phyloP scores from a whole-genome alignment of 2,113 vertebrate species.

The Montifringilla adamsi region DNA sequence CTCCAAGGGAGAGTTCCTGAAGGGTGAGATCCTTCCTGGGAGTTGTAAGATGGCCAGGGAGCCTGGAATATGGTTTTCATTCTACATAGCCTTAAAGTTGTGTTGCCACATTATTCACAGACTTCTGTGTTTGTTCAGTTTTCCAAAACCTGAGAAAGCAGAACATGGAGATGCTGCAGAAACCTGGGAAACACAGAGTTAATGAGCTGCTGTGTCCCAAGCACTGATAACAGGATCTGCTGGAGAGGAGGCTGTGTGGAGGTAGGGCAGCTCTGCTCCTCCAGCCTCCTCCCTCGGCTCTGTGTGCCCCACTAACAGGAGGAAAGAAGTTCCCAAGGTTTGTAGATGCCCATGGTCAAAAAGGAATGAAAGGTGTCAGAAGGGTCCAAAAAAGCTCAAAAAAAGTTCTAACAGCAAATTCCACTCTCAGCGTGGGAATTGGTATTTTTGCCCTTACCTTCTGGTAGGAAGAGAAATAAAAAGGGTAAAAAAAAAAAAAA shows the following conservation, averaged over 20 bases:
- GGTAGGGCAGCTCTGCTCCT: neutral
- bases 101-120: neutral
- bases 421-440: neutral
- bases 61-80: neutral
- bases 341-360: neutral
- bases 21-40: neutral
- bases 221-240: neutral
- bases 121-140: neutral
- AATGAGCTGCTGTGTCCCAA: neutral
- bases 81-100: neutral
- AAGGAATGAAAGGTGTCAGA: neutral
- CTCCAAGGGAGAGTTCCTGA: neutral
- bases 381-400: neutral
- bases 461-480: neutral
- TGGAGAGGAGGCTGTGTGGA: neutral
- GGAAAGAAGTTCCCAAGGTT: neutral
- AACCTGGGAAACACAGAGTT: neutral
- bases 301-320: neutral
- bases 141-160: neutral
- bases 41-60: accelerated
- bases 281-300: neutral
- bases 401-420: neutral
- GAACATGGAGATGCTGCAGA: neutral
- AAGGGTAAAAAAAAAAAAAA: neutral
- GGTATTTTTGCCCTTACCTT: neutral